Evolutionary conservation across 2,113 vertebrate genomes (phyloP).

Genomic region (Mystacornis crossleyi): DNA sequence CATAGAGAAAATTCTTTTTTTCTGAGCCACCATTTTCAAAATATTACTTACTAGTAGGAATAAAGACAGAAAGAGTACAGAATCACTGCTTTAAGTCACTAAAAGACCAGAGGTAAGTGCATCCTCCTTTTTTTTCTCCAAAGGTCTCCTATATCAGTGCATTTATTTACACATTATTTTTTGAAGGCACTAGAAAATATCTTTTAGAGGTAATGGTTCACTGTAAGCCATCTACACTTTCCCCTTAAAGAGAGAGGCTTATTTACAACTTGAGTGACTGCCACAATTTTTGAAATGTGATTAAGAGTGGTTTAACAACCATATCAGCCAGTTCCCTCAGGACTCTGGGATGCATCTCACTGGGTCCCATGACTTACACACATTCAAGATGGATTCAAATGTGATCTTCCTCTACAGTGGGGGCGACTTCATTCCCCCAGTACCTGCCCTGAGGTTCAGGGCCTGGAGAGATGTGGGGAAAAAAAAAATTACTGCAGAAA

Average conservation of each 20-base stretch:
- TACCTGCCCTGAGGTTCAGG: background rate
- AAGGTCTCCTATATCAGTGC: background rate
- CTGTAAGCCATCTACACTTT: background rate
- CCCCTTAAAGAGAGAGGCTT: background rate
- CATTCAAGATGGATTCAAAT: rapidly evolving
- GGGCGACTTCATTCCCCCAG: background rate
- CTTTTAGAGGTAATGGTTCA: background rate
- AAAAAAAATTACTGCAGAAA: background rate
- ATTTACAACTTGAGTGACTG: background rate
- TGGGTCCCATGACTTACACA: background rate
- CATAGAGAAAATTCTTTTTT: background rate
- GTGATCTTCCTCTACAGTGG: background rate
- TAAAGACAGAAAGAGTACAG: background rate
- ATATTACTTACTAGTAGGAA: background rate
- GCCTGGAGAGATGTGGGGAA: background rate
- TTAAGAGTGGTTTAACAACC: background rate
- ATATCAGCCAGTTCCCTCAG: background rate
- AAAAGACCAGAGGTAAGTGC: rapidly evolving
- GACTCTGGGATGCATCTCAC: background rate
- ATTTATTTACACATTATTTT: background rate
- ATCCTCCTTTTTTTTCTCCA: background rate
- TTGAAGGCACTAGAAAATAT: background rate
- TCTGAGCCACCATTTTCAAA: background rate
- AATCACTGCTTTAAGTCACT: background rate
- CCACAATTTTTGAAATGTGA: background rate